Conservation (phyloP, 1,140 invertebrate species). For the Mactra quadrangularis region DNA sequence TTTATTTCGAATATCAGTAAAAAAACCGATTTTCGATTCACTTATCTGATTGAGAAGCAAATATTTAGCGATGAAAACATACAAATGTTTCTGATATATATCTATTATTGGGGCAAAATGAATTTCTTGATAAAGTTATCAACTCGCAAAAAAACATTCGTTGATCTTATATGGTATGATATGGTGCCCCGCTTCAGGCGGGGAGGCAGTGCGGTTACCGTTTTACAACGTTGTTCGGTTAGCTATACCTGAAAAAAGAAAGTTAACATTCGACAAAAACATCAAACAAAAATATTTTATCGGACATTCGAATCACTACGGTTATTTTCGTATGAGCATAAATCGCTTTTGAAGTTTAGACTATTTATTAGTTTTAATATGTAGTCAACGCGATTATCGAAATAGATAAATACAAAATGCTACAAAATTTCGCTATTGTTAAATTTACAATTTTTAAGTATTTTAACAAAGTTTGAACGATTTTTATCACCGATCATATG, state of each 20-base stretch:
- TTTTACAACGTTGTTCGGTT: too few species aligned
- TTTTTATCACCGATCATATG: constrained; percentile 41
- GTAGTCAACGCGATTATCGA: constrained; percentile 32
- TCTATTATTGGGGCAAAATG: constrained; percentile 9
- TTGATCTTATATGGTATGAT: not conserved
- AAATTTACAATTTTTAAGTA: constrained; percentile 58
- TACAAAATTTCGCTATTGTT: constrained; percentile 58
- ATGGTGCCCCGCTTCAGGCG: not conserved
- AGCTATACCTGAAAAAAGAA: not conserved
- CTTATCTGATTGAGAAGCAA: not conserved
- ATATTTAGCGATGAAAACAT: constrained; percentile 30
- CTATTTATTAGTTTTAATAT: constrained; percentile 17
- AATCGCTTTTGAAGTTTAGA: too few species aligned
- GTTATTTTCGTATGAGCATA: too few species aligned
- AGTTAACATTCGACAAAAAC: constrained; percentile 1
- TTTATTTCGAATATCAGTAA: too few species aligned
- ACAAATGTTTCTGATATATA: constrained; percentile 30
- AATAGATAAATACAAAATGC: constrained; percentile 29
- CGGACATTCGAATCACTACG: constrained; percentile 24
- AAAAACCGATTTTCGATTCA: too few species aligned
- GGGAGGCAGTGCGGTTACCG: not conserved
- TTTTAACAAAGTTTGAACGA: constrained; percentile 50
- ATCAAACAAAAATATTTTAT: constrained; percentile 54
- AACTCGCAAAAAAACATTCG: not conserved
- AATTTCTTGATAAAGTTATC: constrained; percentile 56